Evolutionary conservation across 92 coral and sea anemone species (phyloP), one percentile per base, ranked within the genome.

Genomic region (Palythoa grandis): DNA sequence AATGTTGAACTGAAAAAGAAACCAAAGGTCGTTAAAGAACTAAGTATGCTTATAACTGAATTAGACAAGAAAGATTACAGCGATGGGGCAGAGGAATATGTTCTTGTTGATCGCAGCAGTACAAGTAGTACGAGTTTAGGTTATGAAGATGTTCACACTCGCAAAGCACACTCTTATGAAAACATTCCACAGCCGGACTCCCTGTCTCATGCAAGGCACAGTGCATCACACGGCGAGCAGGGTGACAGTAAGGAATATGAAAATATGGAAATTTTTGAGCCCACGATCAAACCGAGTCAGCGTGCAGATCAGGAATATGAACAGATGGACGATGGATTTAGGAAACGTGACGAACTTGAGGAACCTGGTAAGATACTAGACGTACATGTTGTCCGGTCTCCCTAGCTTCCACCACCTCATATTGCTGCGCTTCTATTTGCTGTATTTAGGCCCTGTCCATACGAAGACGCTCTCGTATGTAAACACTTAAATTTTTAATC

Each of bases 1-100:
- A 92, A 92, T 61, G 95, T 92, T 12, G 92, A 93, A 52, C 72
- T 94, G 10, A 89, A 80, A 66, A 66, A 48, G 57, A 80, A 80
- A 48, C 60, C 60, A 23, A 80, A 48, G 35, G 50, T 40, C 19
- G 85, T 80, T 5, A 80, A 80, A 17, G 61, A 67, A 48, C 14
- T 80, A 65, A 80, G 85, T 52, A 80, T 80, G 85, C 63, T 80
- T 12, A 80, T 80, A 12, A 80, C 85, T 12, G 85, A 80, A 47
- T 19, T 80, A 22, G 85, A 80, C 57, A 47, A 50, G 40, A 80
- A 80, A 3, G 43, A 50, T 13, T 43, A 80, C 23, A 57, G 48
- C 9, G 48, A 24, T 19, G 47, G 20, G 20, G 9, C 58, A 7
- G 85, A 66, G 50, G 75, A 67, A 65, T 80, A 66, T 47, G 74